phyloP scores from a whole-genome alignment of 2,888 invertebrate species.

The Lutraria lutraria region DNA sequence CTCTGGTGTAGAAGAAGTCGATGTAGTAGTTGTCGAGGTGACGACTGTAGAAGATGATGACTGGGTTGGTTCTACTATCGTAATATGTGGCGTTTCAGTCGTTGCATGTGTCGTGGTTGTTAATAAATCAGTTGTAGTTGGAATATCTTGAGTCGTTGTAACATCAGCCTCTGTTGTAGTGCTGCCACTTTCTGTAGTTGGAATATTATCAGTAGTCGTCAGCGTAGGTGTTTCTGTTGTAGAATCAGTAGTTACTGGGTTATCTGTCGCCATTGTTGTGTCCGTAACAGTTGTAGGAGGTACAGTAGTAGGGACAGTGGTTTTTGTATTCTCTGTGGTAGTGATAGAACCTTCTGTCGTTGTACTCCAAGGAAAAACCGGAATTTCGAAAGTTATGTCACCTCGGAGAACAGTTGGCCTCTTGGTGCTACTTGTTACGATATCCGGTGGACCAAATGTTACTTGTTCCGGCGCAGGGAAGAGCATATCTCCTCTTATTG shows the following conservation, averaged over 20 bases:
- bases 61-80: too few species aligned
- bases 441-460: constrained; percentile 4
- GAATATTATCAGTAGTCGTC: neutral
- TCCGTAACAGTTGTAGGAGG: neutral
- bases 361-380: constrained; percentile 31
- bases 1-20: neutral
- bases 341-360: constrained; percentile 20
- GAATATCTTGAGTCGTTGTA: neutral
- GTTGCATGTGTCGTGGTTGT: neutral
- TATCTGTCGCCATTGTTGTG: neutral
- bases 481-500: constrained; percentile 37
- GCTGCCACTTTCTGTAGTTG: neutral
- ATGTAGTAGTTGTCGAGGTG: too few species aligned
- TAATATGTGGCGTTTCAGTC: neutral
- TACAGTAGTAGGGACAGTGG: neutral
- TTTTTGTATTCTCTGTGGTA: neutral
- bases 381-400: constrained; percentile 41
- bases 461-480: constrained; percentile 40
- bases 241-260: neutral
- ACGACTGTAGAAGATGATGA: too few species aligned
- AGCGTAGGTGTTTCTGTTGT: neutral
- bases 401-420: constrained; percentile 18
- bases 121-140: neutral
- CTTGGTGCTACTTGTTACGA: neutral
- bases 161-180: neutral